Evolutionary conservation across 2,888 invertebrate species (phyloP), one percentile per base, ranked within the genome.

Genomic region (Papilio protenor): DNA sequence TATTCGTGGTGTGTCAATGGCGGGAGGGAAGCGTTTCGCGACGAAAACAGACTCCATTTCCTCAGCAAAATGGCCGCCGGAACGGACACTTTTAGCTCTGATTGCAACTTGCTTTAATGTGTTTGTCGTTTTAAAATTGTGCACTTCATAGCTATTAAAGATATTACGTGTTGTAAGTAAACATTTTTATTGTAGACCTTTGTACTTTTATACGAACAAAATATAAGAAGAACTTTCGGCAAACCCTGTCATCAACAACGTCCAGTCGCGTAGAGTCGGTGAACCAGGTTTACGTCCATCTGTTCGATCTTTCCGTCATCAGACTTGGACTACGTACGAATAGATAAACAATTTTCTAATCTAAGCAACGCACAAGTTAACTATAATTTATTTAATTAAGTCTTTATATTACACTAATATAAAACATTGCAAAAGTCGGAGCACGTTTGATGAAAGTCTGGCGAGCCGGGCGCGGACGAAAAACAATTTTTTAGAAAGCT

Each of bases 61-160:
- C 87, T 87, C 95, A 95, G 95, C 82, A 95, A 95, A 1, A 94
- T 86, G 80, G 89, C 87, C n/a, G 92, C 91, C 75, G 95, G 88
- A 83, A 69, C 66, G 45, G 45, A 69, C 45, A 69, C 66, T 69
- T 69, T 69, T 45, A 91, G 91, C 82, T 91, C 94, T 3, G 94
- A 92, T 5, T 95, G 95, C 81, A 95, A 95, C 81, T 91, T 93
- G 2, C 91, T 92, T 40, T 84, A 82, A 10, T 80, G 81, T 81
- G 94, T 95, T 2, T 90, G 91, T 27, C 86, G 79, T 2, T 45
- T 45, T 69, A 45, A 69, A 45, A 69, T 12, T 45, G 21, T 45
- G 27, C 45, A 69, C 45, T 69, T 69, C 14, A 69, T 45, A 45
- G 40, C 45, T 21, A n/a, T 45, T 45, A 69, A 6, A 69, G 40